phyloP scores from a whole-genome alignment of 1,140 invertebrate genomes.

The Drosophila kohkoa region DNA sequence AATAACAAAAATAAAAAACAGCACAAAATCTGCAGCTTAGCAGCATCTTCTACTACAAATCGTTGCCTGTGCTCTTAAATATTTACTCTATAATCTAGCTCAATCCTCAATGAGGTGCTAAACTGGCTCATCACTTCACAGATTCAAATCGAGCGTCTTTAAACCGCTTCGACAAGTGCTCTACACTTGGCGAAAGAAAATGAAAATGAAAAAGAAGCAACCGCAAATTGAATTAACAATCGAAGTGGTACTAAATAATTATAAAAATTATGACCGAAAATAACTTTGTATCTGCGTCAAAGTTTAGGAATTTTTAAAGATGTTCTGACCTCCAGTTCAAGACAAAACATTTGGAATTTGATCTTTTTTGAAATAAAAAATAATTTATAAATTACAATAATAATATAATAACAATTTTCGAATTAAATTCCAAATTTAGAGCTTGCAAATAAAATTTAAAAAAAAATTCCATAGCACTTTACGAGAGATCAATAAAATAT shows the following conservation, averaged over 20 bases:
- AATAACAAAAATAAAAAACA: too few relatives aligned
- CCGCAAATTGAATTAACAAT: not conserved
- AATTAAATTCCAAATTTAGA: too few relatives aligned
- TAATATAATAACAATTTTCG: too few relatives aligned
- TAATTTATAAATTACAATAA: too few relatives aligned
- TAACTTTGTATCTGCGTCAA: not conserved
- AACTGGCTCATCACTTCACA: slow-evolving; percentile 28
- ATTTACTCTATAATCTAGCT: slow-evolving; percentile 28
- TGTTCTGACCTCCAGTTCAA: too few relatives aligned
- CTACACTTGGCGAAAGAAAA: slow-evolving; percentile 27
- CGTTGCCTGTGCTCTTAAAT: slow-evolving; percentile 8
- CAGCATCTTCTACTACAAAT: not conserved
- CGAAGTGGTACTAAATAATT: not conserved
- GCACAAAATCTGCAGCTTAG: not conserved
- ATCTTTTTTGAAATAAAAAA: too few relatives aligned
- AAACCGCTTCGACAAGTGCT: slow-evolving; percentile 19
- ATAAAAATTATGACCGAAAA: not conserved
- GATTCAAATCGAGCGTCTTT: slow-evolving; percentile 12
- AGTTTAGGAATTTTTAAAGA: not conserved
- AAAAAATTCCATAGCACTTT: too few relatives aligned
- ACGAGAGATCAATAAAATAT: too few relatives aligned
- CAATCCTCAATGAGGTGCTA: slow-evolving; percentile 42
- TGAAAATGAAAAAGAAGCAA: not conserved
- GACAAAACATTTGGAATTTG: too few relatives aligned
- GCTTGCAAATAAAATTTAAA: too few relatives aligned